Evolutionary conservation across 2,888 invertebrate species (phyloP), one percentile per base, ranked within the genome.

Genomic region (Pteria penguin): DNA sequence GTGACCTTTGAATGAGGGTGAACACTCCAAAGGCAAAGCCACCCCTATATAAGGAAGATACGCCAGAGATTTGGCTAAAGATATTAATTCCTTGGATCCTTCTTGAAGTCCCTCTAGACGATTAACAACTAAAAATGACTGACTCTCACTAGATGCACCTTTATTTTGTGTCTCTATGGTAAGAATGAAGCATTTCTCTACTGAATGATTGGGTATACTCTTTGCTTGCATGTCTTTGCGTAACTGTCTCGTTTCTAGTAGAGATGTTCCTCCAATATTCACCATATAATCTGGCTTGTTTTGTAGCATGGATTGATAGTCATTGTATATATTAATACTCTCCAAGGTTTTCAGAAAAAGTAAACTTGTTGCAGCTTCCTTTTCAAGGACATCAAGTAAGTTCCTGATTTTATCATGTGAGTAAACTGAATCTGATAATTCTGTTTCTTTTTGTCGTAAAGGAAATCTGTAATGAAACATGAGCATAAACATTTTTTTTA

Each of bases 61-160:
- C 11, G 8, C 11, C 18, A 45, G 45, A 18, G 45, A 8, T 14
- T 45, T 18, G 29, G 78, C 33, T 4, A 82, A 72, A 14, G 2
- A 32, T 36, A 31, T 60, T 11, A 84, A 69, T 5, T 72, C 45
- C 2, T 68, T 29, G 14, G 84, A 83, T 45, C 86, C 22, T 14
- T 45, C 45, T 4, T 70, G 18, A 27, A 68, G 74, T 4, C 84
- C 86, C 66, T 82, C 72, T 29, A 81, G 77, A 33, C 69, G 78
- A 69, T 83, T 82, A 4, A 79, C 73, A 18, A 87, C 81, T n/a
- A 82, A 67, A 83, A 84, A 87, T 14, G 11, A 14, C 45, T 45
- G 45, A 14, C 18, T 8, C 18, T 45, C 18, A 8, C 18, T 45
- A 18, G 18, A 18, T 14, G 18, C 8, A 14, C 45, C 45, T 45